Base-by-base conservation (phyloP, 2,888 invertebrate genomes). In the Hypomecis punctinalis region DNA sequence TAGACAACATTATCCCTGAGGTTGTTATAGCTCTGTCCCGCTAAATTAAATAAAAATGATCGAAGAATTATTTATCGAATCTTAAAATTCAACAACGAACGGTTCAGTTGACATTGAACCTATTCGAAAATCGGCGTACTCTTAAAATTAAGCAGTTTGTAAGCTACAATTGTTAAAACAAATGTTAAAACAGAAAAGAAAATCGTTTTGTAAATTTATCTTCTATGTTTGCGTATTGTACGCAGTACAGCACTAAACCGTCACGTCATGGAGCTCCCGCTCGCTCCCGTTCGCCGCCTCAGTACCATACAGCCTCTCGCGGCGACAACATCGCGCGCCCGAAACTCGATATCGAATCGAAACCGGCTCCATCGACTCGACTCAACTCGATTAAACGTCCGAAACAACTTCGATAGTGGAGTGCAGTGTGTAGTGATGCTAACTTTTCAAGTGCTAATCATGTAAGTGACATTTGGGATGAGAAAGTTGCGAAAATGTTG, bases 271-370 rank as follows among this genome's bases (percentile, higher is more conserved):
- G 73, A 76, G 79, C 79, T 83, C 85, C 82, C 84, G 81, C 77
- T 81, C 81, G 78, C 77, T 83, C 84, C 81, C 81, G 75, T 67
- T 69, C 77, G 73, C n/a, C 40, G 49, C 77, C 66, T 88, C 91
- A 91, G 91, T 91, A 86, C 79, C 83, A 87, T 83, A 79, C 91
- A 90, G 91, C 88, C 87, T 90, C 89, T 88, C 76, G 83, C 57
- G 65, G 84, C 71, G 86, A 79, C 66, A 80, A 74, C 85, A 81
- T 80, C 81, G 80, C 71, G 66, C 69, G 66, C 60, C 11, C 53
- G 48, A 36, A 47, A 43, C 51, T 23, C 49, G n/a, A 35, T 55
- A 10, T 35, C 13, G 47, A 42, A 63, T 57, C 57, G 57, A 57
- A 56, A 45, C 53, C 52, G 53, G 53, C 47, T 52, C 23, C 23